A percentile compares a stretch with the other conserved stretches of the same genome.
phyloP scores from a whole-genome alignment of 2,797 vertebrate genomes.

The Brachyrhaphis roseni region DNA sequence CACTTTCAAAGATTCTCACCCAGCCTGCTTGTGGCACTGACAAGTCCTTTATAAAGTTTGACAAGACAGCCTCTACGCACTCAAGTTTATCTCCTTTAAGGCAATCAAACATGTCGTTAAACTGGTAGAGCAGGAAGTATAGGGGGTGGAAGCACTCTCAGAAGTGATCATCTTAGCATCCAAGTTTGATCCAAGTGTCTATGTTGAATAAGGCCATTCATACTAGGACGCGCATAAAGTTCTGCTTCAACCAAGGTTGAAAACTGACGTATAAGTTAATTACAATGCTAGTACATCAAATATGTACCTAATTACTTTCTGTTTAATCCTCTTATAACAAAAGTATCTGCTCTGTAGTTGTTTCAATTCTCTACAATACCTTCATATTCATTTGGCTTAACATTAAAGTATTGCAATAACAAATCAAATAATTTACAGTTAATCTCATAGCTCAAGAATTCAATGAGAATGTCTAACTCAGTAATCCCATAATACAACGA shows the following conservation, averaged over 20 bases:
- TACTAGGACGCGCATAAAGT: no score
- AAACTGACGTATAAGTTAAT: no score
- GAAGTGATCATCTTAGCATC: no score
- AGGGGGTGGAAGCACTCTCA: no score
- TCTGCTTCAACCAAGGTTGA: no score
- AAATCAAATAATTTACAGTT: not conserved
- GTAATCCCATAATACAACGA: not conserved
- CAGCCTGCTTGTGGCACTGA: not conserved
- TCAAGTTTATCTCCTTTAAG: not conserved
- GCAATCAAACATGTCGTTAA: accelerated
- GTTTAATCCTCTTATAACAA: not conserved
- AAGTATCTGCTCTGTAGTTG: not conserved
- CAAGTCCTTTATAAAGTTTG: not conserved
- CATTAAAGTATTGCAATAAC: no score
- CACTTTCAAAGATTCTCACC: not conserved
- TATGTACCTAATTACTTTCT: not conserved
- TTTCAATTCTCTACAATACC: not conserved
- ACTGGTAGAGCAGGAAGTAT: not conserved
- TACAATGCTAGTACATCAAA: no score
- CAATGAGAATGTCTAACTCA: not conserved
- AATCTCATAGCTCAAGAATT: not conserved
- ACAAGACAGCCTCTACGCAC: no score
- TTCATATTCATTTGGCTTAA: not conserved
- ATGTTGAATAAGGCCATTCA: not conserved
- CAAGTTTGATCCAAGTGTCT: no score